Percentiles rank a stretch among this genome's conserved stretches.
Evolutionary conservation across 2,113 vertebrate genomes (phyloP).

Genomic region (Xenopus laevis): DNA sequence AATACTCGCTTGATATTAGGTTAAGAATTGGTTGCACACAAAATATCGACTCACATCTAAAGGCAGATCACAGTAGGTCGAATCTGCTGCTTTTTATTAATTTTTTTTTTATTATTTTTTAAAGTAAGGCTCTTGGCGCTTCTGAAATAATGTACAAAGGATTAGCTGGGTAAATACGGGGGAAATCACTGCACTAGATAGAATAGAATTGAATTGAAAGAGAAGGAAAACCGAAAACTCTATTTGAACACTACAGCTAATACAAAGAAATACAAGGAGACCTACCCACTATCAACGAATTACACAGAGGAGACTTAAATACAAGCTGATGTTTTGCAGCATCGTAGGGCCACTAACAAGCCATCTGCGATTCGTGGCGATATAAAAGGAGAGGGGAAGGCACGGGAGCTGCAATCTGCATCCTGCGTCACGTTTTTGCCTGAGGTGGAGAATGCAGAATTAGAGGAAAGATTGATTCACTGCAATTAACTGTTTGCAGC

Average conservation of each 20-base stretch:
- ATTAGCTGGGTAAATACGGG: conserved; percentile 71
- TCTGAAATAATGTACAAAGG: conserved; percentile 74
- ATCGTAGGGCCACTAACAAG: conserved; percentile 98
- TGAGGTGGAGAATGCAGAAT: conserved; percentile 77
- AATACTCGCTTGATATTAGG: conserved; percentile 78
- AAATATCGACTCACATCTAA: conserved; percentile 79
- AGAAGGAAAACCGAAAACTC: conserved; percentile 61
- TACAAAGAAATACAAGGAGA: conserved; percentile 67
- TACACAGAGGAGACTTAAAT: conserved; percentile 77
- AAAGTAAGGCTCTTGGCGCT: conserved; percentile 94
- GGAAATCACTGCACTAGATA: conserved; percentile 69
- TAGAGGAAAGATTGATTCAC: conserved; percentile 75
- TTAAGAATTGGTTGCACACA: conserved; percentile 84
- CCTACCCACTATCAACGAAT: conserved; percentile 69
- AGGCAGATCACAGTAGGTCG: conserved; percentile 71
- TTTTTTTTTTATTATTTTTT: too few relatives aligned
- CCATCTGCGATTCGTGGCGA: conserved; percentile 95
- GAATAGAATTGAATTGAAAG: conserved; percentile 47
- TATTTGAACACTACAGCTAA: conserved; percentile 67
- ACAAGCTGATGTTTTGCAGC: conserved; percentile 97
- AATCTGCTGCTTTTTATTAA: conserved; percentile 73
- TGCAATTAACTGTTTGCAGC: conserved; percentile 60
- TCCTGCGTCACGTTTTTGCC: conserved; percentile 78
- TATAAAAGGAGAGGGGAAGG: conserved; percentile 95
- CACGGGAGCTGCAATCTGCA: conserved; percentile 89